These are phyloP conservation scores for Alligator sinensis DNA, from an alignment of 2,113 vertebrate genomes.

Conservation along the genomic window DNA sequence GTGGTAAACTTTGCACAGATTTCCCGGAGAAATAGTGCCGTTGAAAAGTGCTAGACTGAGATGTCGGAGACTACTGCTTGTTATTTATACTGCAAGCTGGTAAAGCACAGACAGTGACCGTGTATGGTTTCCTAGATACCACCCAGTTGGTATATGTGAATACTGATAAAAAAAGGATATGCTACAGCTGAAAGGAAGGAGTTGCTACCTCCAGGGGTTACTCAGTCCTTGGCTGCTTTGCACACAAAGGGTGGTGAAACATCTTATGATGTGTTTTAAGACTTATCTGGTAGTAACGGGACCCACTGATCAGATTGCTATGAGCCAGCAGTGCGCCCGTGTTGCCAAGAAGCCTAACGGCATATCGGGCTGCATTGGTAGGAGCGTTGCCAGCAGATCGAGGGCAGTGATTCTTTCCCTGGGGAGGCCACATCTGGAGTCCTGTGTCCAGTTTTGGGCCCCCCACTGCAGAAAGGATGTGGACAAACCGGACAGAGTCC, in stretches of 20 bases:
- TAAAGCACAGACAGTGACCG: not conserved
- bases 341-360: no score
- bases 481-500: no score
- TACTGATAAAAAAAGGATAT: not conserved
- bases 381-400: no score
- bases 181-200: not conserved
- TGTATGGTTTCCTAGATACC: not conserved
- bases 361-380: no score
- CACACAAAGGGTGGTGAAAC: not conserved
- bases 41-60: not conserved
- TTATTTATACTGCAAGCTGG: not conserved
- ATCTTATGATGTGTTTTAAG: not conserved
- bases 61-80: not conserved
- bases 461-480: no score
- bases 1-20: no score
- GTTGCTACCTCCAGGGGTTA: not conserved
- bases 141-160: fast-evolving
- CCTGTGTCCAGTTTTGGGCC: no score
- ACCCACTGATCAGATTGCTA: not conserved
- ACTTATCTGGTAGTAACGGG: not conserved
- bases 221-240: not conserved
- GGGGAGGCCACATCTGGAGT: no score
- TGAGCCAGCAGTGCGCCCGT: no score
- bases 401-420: no score
- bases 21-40: fast-evolving